These are phyloP conservation scores for Pherbina coryleti DNA, from an alignment of 2,888 invertebrate genomes.

Conservation along the genomic window DNA sequence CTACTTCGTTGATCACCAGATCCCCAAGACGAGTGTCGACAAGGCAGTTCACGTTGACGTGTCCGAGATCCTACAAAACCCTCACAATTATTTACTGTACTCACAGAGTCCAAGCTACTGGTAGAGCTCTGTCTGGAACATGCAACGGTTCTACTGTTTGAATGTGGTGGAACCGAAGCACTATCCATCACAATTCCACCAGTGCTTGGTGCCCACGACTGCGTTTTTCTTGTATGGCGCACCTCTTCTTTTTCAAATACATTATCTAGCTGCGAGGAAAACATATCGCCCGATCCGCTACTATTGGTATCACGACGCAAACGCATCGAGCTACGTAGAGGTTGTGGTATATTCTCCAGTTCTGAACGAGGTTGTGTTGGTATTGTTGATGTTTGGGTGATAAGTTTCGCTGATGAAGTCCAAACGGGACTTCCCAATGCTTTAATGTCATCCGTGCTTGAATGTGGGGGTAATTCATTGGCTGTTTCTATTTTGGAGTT, in stretches of 20 bases:
- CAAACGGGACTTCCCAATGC: constrained; percentile 60
- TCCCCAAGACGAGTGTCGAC: constrained; percentile 86
- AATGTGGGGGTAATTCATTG: constrained; percentile 13
- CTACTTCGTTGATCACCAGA: constrained; percentile 77
- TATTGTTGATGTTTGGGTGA: constrained; percentile 65
- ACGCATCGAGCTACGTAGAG: constrained; percentile 45
- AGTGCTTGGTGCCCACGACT: constrained; percentile 65
- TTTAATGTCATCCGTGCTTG: constrained; percentile 37
- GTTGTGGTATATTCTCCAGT: constrained; percentile 26
- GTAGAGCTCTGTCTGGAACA: constrained; percentile 51
- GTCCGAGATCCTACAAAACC: constrained; percentile 77
- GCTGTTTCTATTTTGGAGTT: constrained; percentile 19
- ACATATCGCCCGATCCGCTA: constrained; percentile 72
- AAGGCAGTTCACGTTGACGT: constrained; percentile 73
- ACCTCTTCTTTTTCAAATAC: constrained; percentile 78
- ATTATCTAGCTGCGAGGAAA: constrained; percentile 79
- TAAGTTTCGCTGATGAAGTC: constrained; percentile 67
- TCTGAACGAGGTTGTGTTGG: constrained; percentile 30
- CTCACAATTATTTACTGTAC: constrained; percentile 72
- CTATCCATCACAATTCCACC: constrained; percentile 58
- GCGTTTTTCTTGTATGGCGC: constrained; percentile 61
- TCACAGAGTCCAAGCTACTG: constrained; percentile 55
- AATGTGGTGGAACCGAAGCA: constrained; percentile 28
- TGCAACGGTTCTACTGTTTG: constrained; percentile 25
- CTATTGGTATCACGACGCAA: constrained; percentile 57